A percentile compares a stretch with the other conserved stretches of the same genome.
phyloP scores from a whole-genome alignment of 2,113 vertebrate genomes.

The Macroglossus sobrinus region DNA sequence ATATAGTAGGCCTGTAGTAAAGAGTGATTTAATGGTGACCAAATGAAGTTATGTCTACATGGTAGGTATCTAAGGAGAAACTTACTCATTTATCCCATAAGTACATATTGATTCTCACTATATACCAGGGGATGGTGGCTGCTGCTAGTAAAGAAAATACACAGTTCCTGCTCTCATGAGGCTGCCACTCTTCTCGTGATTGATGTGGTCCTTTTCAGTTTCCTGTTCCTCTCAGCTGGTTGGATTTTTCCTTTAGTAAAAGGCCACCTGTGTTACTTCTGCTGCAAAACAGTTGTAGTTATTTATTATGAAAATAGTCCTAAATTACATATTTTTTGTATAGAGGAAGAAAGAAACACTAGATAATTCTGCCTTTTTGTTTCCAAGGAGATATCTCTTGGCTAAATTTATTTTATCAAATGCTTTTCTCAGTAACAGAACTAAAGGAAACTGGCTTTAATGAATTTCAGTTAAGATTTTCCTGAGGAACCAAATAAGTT shows the following conservation, averaged over 20 bases:
- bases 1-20: background rate
- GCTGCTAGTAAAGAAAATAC: background rate
- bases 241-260: background rate
- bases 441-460: constrained; percentile 34
- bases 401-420: constrained; percentile 57
- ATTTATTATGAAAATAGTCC: constrained; percentile 47
- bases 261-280: background rate
- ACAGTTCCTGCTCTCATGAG: background rate
- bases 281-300: constrained; percentile 15
- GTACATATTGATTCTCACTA: background rate
- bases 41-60: background rate
- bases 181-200: background rate
- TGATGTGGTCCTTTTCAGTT: background rate
- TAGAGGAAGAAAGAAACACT: background rate
- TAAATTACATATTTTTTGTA: constrained; percentile 56
- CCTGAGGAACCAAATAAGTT: background rate
- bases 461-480: constrained; percentile 45
- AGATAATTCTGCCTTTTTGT: constrained; percentile 50
- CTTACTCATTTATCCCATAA: background rate
- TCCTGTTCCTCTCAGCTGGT: background rate
- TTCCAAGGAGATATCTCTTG: constrained; percentile 61
- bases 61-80: background rate
- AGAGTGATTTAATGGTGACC: background rate
- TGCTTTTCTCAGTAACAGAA: constrained; percentile 48
- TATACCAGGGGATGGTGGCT: background rate